phyloP scores from a whole-genome alignment of 2,888 invertebrate genomes.

The Mythimna albipuncta region DNA sequence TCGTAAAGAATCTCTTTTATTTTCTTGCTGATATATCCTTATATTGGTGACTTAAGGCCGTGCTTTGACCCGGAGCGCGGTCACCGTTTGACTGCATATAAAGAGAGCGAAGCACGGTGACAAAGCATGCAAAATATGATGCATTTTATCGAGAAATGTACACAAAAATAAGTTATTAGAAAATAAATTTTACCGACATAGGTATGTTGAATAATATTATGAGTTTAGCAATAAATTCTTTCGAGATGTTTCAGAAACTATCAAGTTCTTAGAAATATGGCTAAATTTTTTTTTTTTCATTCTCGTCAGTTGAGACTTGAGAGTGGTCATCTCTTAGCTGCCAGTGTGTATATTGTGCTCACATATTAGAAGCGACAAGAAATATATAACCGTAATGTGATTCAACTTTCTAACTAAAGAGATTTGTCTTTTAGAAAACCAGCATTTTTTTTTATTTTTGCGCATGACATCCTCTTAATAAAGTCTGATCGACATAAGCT shows the following conservation, averaged over 20 bases:
- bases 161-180: too few species aligned
- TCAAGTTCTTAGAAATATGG: neutral
- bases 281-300: accelerated
- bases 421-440: neutral
- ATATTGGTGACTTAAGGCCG: conserved; percentile 1
- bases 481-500: conserved; percentile 8
- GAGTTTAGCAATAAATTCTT: too few species aligned
- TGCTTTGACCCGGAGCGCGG: neutral
- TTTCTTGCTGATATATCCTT: conserved; percentile 20
- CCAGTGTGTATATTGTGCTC: too few species aligned
- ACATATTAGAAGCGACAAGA: too few species aligned
- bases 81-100: neutral
- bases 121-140: neutral
- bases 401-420: neutral
- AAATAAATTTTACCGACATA: too few species aligned
- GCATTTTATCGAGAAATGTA: neutral
- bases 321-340: too few species aligned
- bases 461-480: neutral
- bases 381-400: too few species aligned
- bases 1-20: conserved; percentile 7
- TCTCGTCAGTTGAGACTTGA: neutral
- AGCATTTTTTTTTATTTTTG: neutral
- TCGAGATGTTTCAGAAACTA: neutral
- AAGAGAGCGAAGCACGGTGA: neutral
- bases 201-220: too few species aligned